Evolutionary conservation across 2,888 invertebrate species (phyloP).

Genomic region (Agrochola circellaris): DNA sequence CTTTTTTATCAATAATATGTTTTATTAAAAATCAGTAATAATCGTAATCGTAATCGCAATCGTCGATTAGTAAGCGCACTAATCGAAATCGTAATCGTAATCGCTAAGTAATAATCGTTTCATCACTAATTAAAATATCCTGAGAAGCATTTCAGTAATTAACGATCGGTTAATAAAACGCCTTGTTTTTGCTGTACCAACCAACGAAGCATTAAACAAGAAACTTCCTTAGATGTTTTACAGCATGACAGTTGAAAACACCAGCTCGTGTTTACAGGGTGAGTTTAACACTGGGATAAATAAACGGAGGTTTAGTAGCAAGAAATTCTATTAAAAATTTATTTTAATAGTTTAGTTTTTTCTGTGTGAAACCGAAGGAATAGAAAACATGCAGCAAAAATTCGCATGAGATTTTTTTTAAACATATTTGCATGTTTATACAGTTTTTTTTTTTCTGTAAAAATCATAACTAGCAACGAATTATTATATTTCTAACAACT

Average conservation of each 20-base stretch:
- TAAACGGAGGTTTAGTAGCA: neutral
- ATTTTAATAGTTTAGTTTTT: neutral
- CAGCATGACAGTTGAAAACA: constrained; percentile 33
- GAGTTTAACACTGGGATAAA: neutral
- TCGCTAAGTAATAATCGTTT: no score
- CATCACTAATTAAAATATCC: neutral
- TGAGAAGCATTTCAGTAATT: neutral
- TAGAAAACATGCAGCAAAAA: neutral
- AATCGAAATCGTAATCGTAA: no score
- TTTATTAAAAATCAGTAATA: no score
- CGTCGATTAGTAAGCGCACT: no score
- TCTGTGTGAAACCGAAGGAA: neutral
- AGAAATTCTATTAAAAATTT: neutral
- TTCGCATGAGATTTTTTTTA: neutral
- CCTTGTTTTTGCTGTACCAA: neutral
- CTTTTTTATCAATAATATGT: no score
- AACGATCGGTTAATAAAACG: neutral
- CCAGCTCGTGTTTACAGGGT: constrained; percentile 20
- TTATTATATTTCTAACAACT: neutral
- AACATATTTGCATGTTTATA: neutral
- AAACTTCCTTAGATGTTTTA: constrained; percentile 7
- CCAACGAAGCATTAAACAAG: constrained; percentile 19
- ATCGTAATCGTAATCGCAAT: no score
- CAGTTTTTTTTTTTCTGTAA: neutral
- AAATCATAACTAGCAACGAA: neutral